Conservation (phyloP, 2,888 invertebrate species). For the Perdita meconis region DNA sequence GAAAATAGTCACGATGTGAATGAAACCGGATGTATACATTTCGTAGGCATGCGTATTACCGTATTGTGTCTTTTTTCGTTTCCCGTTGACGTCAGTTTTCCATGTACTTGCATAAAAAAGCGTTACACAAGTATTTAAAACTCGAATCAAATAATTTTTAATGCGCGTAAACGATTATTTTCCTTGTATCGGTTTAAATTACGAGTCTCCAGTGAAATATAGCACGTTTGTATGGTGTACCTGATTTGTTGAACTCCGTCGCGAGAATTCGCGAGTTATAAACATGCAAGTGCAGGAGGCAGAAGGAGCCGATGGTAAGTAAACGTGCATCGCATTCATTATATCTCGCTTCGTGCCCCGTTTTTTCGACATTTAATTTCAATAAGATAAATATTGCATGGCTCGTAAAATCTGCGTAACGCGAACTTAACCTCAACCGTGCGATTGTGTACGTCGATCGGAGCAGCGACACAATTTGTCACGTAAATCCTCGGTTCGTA, state of each 20-base stretch:
- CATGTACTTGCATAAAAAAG: constrained; percentile 43
- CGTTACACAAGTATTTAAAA: constrained; percentile 42
- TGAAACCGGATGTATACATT: constrained; percentile 64
- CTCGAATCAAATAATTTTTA: constrained; percentile 33
- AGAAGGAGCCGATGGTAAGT: constrained; percentile 76
- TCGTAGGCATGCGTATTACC: constrained; percentile 50
- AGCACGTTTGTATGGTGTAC: constrained; percentile 38
- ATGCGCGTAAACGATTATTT: constrained; percentile 5
- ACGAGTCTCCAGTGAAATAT: constrained; percentile 2
- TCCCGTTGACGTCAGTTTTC: constrained; percentile 67
- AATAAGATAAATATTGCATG: background rate
- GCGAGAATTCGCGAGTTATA: constrained; percentile 45
- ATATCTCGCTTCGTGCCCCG: background rate
- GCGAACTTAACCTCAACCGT: constrained; percentile 32
- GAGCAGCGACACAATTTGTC: background rate
- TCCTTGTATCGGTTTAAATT: constrained; percentile 5
- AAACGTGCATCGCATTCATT: constrained; percentile 31
- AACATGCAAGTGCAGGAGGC: constrained; percentile 77
- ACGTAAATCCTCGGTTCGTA: constrained; percentile 37
- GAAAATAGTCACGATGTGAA: constrained; percentile 25
- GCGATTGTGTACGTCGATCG: constrained; percentile 4
- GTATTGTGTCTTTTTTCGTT: constrained; percentile 56
- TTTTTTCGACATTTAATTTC: background rate
- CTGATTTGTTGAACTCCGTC: constrained; percentile 33
- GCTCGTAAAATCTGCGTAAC: background rate